Base-by-base conservation (phyloP, 2,113 vertebrate species). In the Perca flavescens region DNA sequence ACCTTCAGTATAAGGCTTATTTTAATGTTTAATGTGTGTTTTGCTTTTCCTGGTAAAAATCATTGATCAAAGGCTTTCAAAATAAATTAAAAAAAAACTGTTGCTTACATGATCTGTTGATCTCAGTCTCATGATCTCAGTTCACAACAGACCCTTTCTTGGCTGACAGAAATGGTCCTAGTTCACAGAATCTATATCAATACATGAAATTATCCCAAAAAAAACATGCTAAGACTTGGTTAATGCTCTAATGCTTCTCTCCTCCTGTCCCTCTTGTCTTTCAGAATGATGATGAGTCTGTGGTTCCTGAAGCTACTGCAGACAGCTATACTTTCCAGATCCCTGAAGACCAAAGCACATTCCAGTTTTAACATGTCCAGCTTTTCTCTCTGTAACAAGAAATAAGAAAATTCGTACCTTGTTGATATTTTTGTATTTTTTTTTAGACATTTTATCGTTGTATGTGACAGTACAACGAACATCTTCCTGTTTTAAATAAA, bases 251-350 rank as follows among this genome's bases (percentile, higher is more conserved):
- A 83, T 78, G 25, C 40, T 14, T 14, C 11, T 73, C 36, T 69
- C 14, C 19, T 49, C 15, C 14, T 67, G 52, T 49, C 17, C 25
- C 40, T 43, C 49, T 49, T 82, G 22, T 80, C 73, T 86, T 87
- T 67, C 79, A 98, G 97, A 96, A 95, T 56, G 96, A 97, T 80
- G 97, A 97, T 62, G 92, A 95, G 61, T 95, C 92, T 53, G 86
- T 97, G 70, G 94, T 93, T n/a, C 96, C 97, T 53, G 96, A 96
- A 66, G 83, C 94, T 56, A 94, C 93, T 69, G 85, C 79, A 90
- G 96, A 96, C 19, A 91, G 88, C 62, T 97, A 94, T 34, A 78
- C 93, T 63, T 97, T 98, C 90, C 95, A 96, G 80, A 90, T 96
- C 63, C 88, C 96, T 56, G 92, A 95, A 14, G 71, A 94, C 65